Base-by-base conservation (phyloP, 2,113 vertebrate species). In the Pedionomus torquatus region DNA sequence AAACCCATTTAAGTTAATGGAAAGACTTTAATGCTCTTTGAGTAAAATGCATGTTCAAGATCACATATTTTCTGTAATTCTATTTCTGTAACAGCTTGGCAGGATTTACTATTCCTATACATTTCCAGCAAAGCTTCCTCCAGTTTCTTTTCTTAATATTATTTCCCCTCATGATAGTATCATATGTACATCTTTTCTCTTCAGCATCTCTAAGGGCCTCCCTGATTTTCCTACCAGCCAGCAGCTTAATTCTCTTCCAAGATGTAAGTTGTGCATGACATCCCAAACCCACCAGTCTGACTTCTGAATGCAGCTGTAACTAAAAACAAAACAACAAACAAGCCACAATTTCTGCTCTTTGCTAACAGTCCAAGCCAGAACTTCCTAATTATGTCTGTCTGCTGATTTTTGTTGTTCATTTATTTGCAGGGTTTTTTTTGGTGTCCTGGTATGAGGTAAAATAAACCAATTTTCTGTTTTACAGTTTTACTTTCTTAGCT, bases 1-100 rank as follows among this genome's bases (percentile, higher is more conserved):
- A 90, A 93, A 69, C 48, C 57, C 54, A 41, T n/a, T 96, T 57
- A 95, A 93, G 84, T 64, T 79, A 84, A 74, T 8, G 5, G 58
- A 77, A 93, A 90, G 66, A 83, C 41, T 91, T 94, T 95, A 95
- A 96, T 90, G 41, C 63, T 79, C 81, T 95, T 93, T 95, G 87
- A 91, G 54, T 84, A 78, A 87, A 94, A 69, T 21, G 48, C 26
- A 46, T 75, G 23, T 44, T 69, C 30, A 51, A 74, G 77, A 85
- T 70, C 44, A 85, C n/a, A 11, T 46, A 65, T 49, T 95, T 90
- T 75, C 70, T 83, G 21, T 65, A 84, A 80, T 93, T 96, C 89
- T 96, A 94, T 93, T 96, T 95, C 87, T 94, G 89, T 72, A 83
- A 63, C 82, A 72, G 57, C 78, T 91, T 72, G 74, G 39, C 54